Evolutionary conservation across 2,888 invertebrate species (phyloP).

Genomic region (Tetramorium bicarinatum): DNA sequence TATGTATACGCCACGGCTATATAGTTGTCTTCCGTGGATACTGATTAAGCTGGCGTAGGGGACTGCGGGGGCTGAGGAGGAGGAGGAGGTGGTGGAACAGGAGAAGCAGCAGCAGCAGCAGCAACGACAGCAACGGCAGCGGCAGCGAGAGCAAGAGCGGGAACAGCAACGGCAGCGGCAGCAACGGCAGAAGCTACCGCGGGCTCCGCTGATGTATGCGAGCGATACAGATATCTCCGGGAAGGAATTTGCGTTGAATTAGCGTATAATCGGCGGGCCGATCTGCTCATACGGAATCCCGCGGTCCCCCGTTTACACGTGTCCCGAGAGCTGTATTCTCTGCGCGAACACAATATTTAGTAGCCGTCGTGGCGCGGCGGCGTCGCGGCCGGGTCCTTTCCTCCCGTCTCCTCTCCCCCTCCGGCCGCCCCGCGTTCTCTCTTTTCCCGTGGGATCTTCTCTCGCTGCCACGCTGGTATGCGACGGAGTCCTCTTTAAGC

Average conservation of each 20-base stretch:
- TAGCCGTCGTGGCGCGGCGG: conserved; percentile 75
- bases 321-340: conserved; percentile 85
- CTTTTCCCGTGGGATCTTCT: conserved; percentile 70
- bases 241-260: conserved; percentile 86
- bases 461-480: conserved; percentile 67
- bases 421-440: background rate
- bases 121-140: conserved; percentile 58
- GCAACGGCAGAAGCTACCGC: conserved; percentile 70
- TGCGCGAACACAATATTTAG: conserved; percentile 86
- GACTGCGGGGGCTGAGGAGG: conserved; percentile 45
- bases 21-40: conserved; percentile 77
- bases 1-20: conserved; percentile 72
- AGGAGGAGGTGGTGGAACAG: conserved; percentile 3
- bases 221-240: conserved; percentile 85
- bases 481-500: conserved; percentile 66
- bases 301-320: conserved; percentile 85
- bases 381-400: conserved; percentile 42
- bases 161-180: conserved; percentile 56
- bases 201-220: conserved; percentile 82
- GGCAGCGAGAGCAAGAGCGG: conserved; percentile 35
- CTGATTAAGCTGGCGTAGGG: conserved; percentile 76
- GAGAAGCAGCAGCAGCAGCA: conserved; percentile 30
- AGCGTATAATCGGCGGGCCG: conserved; percentile 86
- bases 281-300: conserved; percentile 86
- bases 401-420: conserved; percentile 12